Evolutionary conservation across 2,797 vertebrate genomes (phyloP).

Genomic region (Merluccius polli): DNA sequence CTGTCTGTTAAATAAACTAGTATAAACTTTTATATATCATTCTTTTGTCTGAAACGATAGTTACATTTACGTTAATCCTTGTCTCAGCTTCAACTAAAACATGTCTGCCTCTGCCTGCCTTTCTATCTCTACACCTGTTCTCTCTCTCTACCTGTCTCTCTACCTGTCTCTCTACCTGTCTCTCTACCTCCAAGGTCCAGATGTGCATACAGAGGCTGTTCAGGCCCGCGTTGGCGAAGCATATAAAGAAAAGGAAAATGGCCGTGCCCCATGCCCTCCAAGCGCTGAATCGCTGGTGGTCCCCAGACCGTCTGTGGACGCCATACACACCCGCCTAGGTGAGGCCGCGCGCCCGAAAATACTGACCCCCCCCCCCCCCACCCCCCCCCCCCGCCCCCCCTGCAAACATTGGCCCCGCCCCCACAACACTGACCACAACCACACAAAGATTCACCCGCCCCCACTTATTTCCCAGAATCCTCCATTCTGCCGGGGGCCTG

Average conservation of each 20-base stretch:
- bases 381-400: too few species aligned
- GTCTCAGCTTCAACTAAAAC: too few species aligned
- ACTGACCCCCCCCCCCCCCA: too few species aligned
- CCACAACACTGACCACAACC: too few species aligned
- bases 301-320: constrained; percentile 95
- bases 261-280: constrained; percentile 97
- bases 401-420: too few species aligned
- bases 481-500: neutral
- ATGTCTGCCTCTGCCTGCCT: too few species aligned
- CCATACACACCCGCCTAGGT: constrained; percentile 92
- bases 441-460: neutral
- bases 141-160: neutral
- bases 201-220: constrained; percentile 94
- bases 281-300: constrained; percentile 92
- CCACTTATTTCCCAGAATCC: neutral
- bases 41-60: too few species aligned
- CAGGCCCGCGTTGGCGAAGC: constrained; percentile 93
- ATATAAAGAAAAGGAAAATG: constrained; percentile 97
- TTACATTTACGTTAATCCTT: too few species aligned
- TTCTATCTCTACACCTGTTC: neutral
- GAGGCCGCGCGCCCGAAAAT: neutral
- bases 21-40: too few species aligned
- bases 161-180: constrained; percentile 4
- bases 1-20: too few species aligned
- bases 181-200: too few species aligned